A percentile compares a stretch with the other conserved stretches of the same genome.
Conservation (phyloP, 2,113 vertebrate species). For the Coptodon rendalli region DNA sequence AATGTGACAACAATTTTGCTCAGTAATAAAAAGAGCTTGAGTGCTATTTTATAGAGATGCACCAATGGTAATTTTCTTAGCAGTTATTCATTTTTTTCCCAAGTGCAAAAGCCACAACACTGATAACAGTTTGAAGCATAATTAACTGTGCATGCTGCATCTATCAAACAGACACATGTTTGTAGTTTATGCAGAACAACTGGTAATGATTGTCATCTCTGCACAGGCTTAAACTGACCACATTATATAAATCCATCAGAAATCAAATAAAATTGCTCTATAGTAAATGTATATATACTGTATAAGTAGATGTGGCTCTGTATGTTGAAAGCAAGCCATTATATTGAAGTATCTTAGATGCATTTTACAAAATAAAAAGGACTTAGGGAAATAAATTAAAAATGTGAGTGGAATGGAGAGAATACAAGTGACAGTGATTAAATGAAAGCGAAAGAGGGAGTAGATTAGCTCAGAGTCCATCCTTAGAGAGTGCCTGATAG, state of each 20-base stretch:
- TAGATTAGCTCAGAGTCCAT: constrained; percentile 51
- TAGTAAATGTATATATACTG: background rate
- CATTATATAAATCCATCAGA: background rate
- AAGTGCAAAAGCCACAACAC: background rate
- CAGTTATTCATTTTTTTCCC: background rate
- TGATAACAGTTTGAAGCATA: background rate
- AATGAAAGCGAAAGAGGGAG: constrained; percentile 46
- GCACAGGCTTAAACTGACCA: background rate
- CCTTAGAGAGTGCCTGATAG: constrained; percentile 45
- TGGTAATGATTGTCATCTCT: background rate
- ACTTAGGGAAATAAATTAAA: background rate
- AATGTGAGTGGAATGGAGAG: constrained; percentile 19
- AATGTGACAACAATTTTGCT: background rate
- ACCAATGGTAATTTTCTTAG: background rate
- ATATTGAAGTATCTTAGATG: background rate
- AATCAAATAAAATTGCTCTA: background rate
- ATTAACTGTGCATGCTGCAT: background rate
- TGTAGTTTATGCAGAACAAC: background rate
- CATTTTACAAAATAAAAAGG: background rate
- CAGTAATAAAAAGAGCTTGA: background rate
- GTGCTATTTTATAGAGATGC: background rate
- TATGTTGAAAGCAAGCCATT: background rate
- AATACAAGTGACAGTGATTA: constrained; percentile 43
- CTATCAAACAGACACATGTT: background rate
- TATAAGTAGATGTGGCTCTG: background rate